Evolutionary conservation across 1,140 invertebrate genomes (phyloP).

Genomic region (Leguminivora glycinivorella): DNA sequence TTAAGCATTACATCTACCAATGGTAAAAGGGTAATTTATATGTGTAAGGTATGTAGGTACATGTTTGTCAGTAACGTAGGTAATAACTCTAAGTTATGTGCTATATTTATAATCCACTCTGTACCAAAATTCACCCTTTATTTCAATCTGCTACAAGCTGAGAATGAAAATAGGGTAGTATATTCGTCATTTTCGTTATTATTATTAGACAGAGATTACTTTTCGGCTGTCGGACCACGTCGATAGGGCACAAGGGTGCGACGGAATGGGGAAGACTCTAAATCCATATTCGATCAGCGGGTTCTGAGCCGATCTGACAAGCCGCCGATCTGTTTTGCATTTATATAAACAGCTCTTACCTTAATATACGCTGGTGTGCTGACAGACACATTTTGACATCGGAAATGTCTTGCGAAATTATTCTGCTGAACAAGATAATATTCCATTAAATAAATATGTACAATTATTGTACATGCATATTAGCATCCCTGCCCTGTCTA

Average conservation of each 20-base stretch:
- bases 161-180: not conserved
- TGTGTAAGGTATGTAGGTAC: not conserved
- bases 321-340: constrained; percentile 77
- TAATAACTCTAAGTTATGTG: not conserved
- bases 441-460: not conserved
- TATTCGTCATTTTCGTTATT: constrained; percentile 24
- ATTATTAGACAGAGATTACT: constrained; percentile 54
- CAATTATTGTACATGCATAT: too few species aligned
- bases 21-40: not conserved
- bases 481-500: too few species aligned
- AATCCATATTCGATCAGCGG: constrained; percentile 77
- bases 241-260: constrained; percentile 60
- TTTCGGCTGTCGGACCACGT: constrained; percentile 70
- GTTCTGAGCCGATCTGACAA: constrained; percentile 76
- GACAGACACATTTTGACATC: constrained; percentile 46
- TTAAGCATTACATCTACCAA: too few species aligned
- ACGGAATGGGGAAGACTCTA: constrained; percentile 66
- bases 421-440: not conserved
- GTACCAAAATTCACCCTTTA: constrained; percentile 32
- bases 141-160: not conserved
- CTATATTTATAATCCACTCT: constrained; percentile 29
- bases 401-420: constrained; percentile 22
- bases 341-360: constrained; percentile 77
- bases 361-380: constrained; percentile 55
- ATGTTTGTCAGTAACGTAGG: not conserved